phyloP scores from a whole-genome alignment of 1,140 invertebrate genomes.

The Hyposmocoma kahamanoa region DNA sequence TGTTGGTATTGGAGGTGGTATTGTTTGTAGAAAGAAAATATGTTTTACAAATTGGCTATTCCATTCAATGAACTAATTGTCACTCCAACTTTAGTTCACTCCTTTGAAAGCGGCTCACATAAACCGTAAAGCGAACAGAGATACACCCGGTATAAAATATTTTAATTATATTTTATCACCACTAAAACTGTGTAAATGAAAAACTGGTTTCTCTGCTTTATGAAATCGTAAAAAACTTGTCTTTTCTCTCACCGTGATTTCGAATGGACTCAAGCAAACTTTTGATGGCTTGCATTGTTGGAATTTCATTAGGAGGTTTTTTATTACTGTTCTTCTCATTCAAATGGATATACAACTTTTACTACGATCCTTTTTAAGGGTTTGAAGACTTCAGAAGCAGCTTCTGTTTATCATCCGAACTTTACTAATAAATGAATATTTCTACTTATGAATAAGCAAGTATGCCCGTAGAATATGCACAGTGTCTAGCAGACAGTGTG shows the following conservation, averaged over 20 bases:
- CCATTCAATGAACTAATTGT: conserved; percentile 15
- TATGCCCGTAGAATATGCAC: too few relatives aligned
- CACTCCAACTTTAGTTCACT: conserved; percentile 29
- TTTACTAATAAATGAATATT: too few relatives aligned
- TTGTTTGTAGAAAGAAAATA: not conserved
- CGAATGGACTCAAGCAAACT: conserved; percentile 16
- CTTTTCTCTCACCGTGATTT: conserved; percentile 27
- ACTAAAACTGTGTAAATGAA: conserved; percentile 68
- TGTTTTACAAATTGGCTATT: not conserved
- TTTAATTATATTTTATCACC: conserved; percentile 69
- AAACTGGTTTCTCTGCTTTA: conserved; percentile 56
- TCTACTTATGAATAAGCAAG: too few relatives aligned
- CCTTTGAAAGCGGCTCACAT: conserved; percentile 37
- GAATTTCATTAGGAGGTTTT: conserved; percentile 39
- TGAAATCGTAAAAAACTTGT: conserved; percentile 68
- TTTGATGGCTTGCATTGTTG: conserved; percentile 60
- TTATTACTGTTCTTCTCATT: conserved; percentile 19
- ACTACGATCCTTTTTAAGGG: too few relatives aligned
- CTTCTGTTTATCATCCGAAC: too few relatives aligned
- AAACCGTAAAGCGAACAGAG: conserved; percentile 47
- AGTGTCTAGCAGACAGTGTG: too few relatives aligned
- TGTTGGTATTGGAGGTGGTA: not conserved
- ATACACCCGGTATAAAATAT: conserved; percentile 61
- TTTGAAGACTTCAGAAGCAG: too few relatives aligned
- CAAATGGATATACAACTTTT: conserved; percentile 3